A percentile compares a stretch with the other conserved stretches of the same genome.
phyloP scores from a whole-genome alignment of 2,888 invertebrate genomes.

The Empis livida region DNA sequence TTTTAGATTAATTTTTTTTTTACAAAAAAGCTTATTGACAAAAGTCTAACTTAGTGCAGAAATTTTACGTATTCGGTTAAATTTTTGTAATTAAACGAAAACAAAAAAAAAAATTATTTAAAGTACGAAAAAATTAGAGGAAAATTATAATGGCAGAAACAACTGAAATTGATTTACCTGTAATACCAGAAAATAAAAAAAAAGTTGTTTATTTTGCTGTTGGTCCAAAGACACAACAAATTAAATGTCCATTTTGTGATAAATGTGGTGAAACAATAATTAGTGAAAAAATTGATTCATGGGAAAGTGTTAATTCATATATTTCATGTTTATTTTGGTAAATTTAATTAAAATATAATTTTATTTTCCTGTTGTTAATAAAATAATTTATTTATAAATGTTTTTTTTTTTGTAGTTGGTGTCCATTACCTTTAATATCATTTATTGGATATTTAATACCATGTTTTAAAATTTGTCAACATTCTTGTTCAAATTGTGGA shows the following conservation, averaged over 20 bases:
- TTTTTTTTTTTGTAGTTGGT: not conserved
- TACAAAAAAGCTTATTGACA: too few relatives aligned
- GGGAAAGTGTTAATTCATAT: not conserved
- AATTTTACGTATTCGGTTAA: too few relatives aligned
- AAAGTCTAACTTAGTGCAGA: too few relatives aligned
- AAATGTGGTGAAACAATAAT: constrained; percentile 22
- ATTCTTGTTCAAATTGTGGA: constrained; percentile 29
- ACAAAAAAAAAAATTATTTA: too few relatives aligned
- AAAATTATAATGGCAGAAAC: not conserved
- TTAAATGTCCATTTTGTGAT: constrained; percentile 29
- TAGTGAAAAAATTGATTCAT: not conserved
- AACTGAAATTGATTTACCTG: not conserved
- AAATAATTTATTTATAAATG: not conserved
- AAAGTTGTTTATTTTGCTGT: constrained; percentile 28
- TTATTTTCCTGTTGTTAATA: not conserved
- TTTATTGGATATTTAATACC: not conserved
- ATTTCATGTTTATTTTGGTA: not conserved
- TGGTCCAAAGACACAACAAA: constrained; percentile 25
- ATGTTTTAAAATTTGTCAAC: constrained; percentile 15
- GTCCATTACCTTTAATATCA: not conserved
- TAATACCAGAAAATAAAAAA: constrained; percentile 12
- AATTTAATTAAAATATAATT: too few relatives aligned
- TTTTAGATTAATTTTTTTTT: too few relatives aligned
- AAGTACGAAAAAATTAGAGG: too few relatives aligned
- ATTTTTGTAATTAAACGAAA: too few relatives aligned